phyloP scores from a whole-genome alignment of 2,113 vertebrate species.

The Anser cygnoides region DNA sequence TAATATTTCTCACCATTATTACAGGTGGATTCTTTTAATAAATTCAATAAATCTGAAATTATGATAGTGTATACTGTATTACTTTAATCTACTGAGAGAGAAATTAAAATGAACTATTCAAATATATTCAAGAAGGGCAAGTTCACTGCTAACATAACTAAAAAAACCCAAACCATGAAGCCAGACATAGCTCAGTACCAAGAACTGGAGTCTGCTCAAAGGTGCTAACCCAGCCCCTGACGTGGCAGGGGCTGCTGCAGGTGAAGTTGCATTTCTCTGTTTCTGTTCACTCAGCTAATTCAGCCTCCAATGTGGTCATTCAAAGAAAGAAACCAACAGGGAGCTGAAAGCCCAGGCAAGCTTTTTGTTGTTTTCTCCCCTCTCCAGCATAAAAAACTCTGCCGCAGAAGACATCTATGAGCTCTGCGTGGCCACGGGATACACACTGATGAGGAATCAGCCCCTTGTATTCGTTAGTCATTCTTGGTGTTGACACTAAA shows the following conservation, averaged over 20 bases:
- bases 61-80: neutral
- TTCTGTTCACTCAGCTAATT: neutral
- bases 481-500: neutral
- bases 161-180: no score
- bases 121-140: no score
- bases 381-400: neutral
- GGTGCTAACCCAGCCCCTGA: neutral
- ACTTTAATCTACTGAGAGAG: neutral
- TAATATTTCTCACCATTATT: rapidly evolving
- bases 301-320: neutral
- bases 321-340: neutral
- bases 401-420: neutral
- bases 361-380: neutral
- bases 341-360: neutral
- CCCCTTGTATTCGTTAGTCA: neutral
- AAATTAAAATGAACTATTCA: neutral
- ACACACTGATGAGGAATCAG: no score
- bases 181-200: neutral
- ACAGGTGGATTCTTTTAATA: neutral
- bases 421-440: neutral
- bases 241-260: neutral
- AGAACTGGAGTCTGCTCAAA: no score
- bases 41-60: neutral
- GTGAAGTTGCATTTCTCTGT: neutral
- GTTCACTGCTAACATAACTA: neutral